These are phyloP conservation scores for Stichopus chloronotus DNA, from an alignment of 35 echinoderm and acorn worm species.

Conservation along the genomic window DNA sequence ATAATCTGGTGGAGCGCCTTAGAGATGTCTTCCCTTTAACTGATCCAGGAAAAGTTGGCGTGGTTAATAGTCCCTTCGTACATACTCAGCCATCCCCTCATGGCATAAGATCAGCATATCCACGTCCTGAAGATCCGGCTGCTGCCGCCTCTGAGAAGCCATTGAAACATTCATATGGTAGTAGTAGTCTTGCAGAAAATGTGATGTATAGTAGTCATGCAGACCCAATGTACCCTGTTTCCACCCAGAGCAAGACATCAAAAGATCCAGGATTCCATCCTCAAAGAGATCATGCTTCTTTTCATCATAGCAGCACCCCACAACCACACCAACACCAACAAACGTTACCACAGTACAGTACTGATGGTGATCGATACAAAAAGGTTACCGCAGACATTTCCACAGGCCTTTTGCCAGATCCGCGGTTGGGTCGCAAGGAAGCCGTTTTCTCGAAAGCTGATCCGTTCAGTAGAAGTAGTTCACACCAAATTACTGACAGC, in stretches of 20 bases:
- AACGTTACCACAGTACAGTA: background rate
- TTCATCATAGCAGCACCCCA: background rate
- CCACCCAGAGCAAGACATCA: background rate
- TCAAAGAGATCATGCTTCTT: background rate
- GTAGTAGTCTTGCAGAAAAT: background rate
- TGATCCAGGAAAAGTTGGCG: constrained; percentile 21
- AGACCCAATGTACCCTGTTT: background rate
- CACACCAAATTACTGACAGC: background rate
- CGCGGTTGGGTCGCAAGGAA: background rate
- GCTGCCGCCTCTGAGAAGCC: background rate
- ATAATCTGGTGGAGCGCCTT: constrained; percentile 53
- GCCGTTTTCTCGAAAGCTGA: too few species aligned
- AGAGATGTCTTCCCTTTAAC: constrained; percentile 43
- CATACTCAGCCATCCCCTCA: background rate
- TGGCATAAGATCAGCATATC: background rate
- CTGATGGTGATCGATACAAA: background rate
- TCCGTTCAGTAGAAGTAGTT: too few species aligned
- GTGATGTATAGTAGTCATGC: background rate
- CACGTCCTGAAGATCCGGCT: background rate
- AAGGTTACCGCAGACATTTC: background rate
- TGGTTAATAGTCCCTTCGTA: background rate
- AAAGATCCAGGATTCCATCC: background rate
- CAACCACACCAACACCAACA: background rate
- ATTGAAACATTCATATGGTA: background rate
- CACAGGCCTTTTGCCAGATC: background rate